Evolutionary conservation across 92 coral and sea anemone species (phyloP).

Genomic region (Blastomussa wellsi): DNA sequence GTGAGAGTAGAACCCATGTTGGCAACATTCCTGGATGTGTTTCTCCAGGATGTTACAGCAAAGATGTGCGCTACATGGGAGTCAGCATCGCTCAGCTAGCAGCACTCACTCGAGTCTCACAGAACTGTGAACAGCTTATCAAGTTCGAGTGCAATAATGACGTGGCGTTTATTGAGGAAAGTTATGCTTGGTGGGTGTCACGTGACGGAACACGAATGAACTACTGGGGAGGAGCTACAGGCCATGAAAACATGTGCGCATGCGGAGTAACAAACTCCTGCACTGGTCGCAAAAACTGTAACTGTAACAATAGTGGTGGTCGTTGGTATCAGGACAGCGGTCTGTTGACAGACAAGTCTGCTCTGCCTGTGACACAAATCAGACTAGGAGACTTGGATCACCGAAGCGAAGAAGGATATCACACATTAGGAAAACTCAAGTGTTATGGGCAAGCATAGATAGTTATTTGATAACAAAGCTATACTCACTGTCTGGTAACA

Average conservation of each 20-base stretch:
- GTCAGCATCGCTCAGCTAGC: slow-evolving; percentile 59
- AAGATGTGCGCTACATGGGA: slow-evolving; percentile 59
- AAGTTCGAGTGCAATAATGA: slow-evolving; percentile 58
- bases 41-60: slow-evolving; percentile 36
- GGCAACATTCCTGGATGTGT: background rate
- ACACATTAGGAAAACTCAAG: slow-evolving; percentile 74
- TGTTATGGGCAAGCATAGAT: slow-evolving; percentile 60
- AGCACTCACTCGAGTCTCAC: slow-evolving; percentile 55
- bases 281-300: slow-evolving; percentile 44
- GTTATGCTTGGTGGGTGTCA: slow-evolving; percentile 71
- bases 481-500: background rate
- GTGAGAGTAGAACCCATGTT: slow-evolving; percentile 49
- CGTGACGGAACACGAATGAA: slow-evolving; percentile 64
- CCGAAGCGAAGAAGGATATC: slow-evolving; percentile 52
- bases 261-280: slow-evolving; percentile 78
- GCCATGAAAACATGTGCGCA: slow-evolving; percentile 62
- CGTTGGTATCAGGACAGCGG: slow-evolving; percentile 70
- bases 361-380: slow-evolving; percentile 64
- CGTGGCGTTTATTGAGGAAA: background rate
- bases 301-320: slow-evolving; percentile 34
- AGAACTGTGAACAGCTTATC: slow-evolving; percentile 70
- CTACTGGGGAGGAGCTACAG: slow-evolving; percentile 82
- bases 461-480: background rate
- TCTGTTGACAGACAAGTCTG: slow-evolving; percentile 60
- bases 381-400: slow-evolving; percentile 62